Evolutionary conservation across 1,140 invertebrate genomes (phyloP), one percentile per base, ranked within the genome.

Genomic region (Microplitis demolitor): DNA sequence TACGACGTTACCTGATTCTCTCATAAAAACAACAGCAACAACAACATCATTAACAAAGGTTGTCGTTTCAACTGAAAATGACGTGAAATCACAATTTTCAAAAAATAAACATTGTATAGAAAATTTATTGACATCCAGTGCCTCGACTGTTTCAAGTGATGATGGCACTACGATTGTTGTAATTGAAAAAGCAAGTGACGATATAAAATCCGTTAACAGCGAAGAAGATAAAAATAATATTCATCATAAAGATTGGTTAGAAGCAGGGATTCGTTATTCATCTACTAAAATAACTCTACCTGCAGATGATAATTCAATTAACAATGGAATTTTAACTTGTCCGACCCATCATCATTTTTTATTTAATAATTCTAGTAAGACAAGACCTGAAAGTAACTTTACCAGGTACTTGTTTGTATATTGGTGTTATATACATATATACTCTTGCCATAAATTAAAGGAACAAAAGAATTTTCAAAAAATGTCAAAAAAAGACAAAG

Each of bases 221-320:
- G 53, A 54, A 63, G 78, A 80, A 1, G 80, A 81, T 35, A 80
- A 60, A 60, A 79, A 83, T 34, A 87, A 86, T 66, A 87, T 87
- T 45, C 79, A 83, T 35, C 82, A 83, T 35, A 82, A 84, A 72
- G 85, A 87, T 53, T 87, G 86, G 86, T 78, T 86, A 5, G 86
- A 87, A 53, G 85, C 85, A 37, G 86, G 85, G 9, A 76, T 87
- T 16, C 80, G 77, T 70, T 87, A 87, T 74, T 86, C 86, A 11
- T 87, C 86, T 60, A 87, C 86, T 39, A 79, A 85, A 73, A 87
- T 87, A 69, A 85, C 84, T 16, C 73, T 86, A 35, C 79, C 82
- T 9, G 85, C 80, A 4, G 83, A 83, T 53, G 80, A 80, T 8
- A 8, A 45, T 6, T 45, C 5, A 45, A 9, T 45, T 3, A 45